Base-by-base conservation (phyloP, 2,113 vertebrate species). In the Urocitellus parryii region DNA sequence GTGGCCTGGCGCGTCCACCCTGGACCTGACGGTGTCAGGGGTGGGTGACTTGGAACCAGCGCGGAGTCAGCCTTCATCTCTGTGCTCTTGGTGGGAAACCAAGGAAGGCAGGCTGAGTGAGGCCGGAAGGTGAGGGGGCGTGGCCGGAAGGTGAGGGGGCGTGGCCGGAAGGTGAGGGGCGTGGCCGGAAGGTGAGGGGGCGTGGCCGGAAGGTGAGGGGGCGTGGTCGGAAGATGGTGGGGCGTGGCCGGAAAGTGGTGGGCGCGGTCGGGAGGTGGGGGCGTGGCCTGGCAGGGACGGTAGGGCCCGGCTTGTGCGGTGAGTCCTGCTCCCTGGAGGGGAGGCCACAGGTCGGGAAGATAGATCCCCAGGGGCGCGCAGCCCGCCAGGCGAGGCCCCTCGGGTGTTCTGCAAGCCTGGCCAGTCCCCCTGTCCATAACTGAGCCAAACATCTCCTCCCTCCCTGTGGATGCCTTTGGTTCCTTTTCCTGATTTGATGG, bases 1-100 rank as follows among this genome's bases (percentile, higher is more conserved):
- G 18, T 16, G 0, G 0, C n/a, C 4, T 22, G 17, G 2, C 29
- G 5, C 13, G 5, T 83, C 39, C 24, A n/a, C 22, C 34, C 24
- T 34, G 42, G 27, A 34, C 8, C 25, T 51, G 70, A 76, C 22
- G 34, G 70, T 7, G 73, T 13, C 39, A 34, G 37, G 8, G 37
- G 5, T 34, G 8, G 37, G 5, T 34, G 51, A 83, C 48, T 80
- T 63, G 76, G 39, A 58, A 65, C 82, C 25, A 45, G 39, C 42
- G 25, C 58, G 8, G 48, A 39, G 27, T 61, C 65, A 24, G 34
- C 61, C 29, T 56, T 86, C 13, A 24, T 20, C 25, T 25, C 13
- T 27, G n/a, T 39, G 34, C 42, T 63, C 63, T 51, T 56, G 42
- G 7, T 29, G 17, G 74, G 94, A 74, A 86, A 68, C 17, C 61